These are phyloP conservation scores for Enteromius viviparus DNA, from an alignment of 2,797 vertebrate genomes.

Conservation along the genomic window DNA sequence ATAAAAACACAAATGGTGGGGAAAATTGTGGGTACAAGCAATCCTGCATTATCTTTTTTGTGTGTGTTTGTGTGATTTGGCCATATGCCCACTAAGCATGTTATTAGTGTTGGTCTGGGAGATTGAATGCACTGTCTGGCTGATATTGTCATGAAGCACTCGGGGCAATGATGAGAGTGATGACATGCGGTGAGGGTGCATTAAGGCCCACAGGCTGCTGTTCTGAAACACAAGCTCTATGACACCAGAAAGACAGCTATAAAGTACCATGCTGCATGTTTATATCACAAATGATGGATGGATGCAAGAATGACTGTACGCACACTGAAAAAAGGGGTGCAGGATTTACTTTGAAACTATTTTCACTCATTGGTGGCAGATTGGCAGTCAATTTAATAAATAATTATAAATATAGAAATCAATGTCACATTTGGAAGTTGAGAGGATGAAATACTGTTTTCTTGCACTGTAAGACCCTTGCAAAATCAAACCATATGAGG, in stretches of 20 bases:
- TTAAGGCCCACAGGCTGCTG: slow-evolving; percentile 60
- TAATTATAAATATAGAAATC: not conserved
- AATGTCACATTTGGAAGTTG: not conserved
- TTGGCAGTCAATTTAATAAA: not conserved
- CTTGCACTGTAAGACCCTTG: too few relatives aligned
- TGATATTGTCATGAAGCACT: slow-evolving; percentile 72
- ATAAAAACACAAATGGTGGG: slow-evolving; percentile 45
- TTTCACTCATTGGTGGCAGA: not conserved
- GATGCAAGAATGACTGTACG: not conserved
- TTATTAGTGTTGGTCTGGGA: slow-evolving; percentile 66
- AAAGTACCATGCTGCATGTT: not conserved
- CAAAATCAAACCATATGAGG: not conserved
- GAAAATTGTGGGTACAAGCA: slow-evolving; percentile 47
- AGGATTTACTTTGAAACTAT: not conserved
- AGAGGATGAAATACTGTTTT: not conserved
- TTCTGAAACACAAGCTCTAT: slow-evolving; percentile 64
- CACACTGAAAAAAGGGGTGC: not conserved
- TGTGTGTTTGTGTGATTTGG: slow-evolving; percentile 57
- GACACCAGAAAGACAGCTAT: slow-evolving; percentile 43
- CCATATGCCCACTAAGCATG: slow-evolving; percentile 58
- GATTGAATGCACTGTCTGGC: slow-evolving; percentile 70
- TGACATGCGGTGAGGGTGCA: slow-evolving; percentile 68
- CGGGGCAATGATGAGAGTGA: slow-evolving; percentile 67
- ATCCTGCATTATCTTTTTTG: slow-evolving; percentile 64
- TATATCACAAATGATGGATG: not conserved